Evolutionary conservation across 2,113 vertebrate species (phyloP).

Genomic region (Fregetta grallaria): DNA sequence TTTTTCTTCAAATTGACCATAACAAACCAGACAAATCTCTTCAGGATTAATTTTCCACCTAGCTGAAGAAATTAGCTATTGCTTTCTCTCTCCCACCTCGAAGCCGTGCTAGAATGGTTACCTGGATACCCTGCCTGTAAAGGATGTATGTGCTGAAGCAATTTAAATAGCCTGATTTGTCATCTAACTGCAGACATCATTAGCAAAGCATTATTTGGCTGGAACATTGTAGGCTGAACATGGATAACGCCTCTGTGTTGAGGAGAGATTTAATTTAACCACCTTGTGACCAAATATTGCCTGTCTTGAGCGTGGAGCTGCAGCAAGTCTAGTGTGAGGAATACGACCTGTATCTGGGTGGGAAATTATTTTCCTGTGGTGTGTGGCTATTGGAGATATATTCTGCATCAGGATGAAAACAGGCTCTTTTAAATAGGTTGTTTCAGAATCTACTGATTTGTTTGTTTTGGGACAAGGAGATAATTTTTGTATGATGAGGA

Average conservation of each 20-base stretch:
- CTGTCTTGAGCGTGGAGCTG: background rate
- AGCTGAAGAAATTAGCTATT: constrained; percentile 22
- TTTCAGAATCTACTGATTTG: background rate
- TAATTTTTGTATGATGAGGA: background rate
- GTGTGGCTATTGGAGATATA: background rate
- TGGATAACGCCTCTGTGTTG: background rate
- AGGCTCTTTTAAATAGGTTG: background rate
- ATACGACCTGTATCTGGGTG: background rate
- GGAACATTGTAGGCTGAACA: constrained; percentile 35
- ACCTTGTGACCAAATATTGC: background rate
- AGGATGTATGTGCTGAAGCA: background rate
- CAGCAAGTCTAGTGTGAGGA: background rate
- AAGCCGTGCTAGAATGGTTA: background rate
- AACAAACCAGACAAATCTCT: constrained; percentile 5
- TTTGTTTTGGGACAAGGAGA: background rate
- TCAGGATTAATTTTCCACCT: constrained; percentile 43
- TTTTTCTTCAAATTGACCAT: constrained; percentile 25
- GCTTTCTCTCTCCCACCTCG: constrained; percentile 22
- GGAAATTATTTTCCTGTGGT: background rate
- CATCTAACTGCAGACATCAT: constrained; percentile 39
- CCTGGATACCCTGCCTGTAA: constrained; percentile 44
- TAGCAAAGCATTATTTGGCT: constrained; percentile 46
- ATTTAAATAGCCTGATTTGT: constrained; percentile 48
- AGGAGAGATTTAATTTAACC: constrained; percentile 34
- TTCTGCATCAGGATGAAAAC: background rate